Conservation (phyloP, 2,113 vertebrate species). For the Shinisaurus crocodilurus region DNA sequence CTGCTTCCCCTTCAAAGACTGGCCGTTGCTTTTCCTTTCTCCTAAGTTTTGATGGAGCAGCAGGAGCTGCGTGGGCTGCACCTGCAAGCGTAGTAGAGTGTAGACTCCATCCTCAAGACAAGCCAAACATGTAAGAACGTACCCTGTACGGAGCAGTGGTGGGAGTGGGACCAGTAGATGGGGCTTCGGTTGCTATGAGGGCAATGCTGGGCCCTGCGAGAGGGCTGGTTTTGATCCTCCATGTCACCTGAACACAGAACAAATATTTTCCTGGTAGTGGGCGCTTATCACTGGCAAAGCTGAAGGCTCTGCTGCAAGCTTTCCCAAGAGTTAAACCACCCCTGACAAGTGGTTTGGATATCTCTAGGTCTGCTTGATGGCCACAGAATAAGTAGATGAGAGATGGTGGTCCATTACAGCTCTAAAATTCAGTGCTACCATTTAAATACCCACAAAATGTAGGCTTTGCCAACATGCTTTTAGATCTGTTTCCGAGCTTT, state of each 20-base stretch:
- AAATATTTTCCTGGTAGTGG: neutral
- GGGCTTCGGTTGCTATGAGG: neutral
- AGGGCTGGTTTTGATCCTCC: neutral
- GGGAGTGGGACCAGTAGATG: neutral
- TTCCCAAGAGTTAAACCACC: neutral
- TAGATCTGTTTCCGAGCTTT: neutral
- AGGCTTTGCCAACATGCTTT: neutral
- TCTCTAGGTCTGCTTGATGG: neutral
- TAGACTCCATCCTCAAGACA: neutral
- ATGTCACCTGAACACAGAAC: neutral
- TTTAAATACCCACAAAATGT: no score
- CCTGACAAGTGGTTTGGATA: neutral
- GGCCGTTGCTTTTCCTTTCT: neutral
- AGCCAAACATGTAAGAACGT: neutral
- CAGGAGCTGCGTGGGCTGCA: neutral
- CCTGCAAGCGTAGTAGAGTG: neutral
- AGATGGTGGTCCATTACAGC: neutral
- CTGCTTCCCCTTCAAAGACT: neutral
- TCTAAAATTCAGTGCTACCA: no score
- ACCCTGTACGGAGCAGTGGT: neutral
- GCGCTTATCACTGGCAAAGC: neutral
- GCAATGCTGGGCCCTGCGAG: neutral
- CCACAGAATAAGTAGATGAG: no score
- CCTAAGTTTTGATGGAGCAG: no score
- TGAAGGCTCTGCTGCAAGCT: neutral